Base-by-base conservation (phyloP, 1,140 invertebrate genomes). In the Brachystomella parvula region DNA sequence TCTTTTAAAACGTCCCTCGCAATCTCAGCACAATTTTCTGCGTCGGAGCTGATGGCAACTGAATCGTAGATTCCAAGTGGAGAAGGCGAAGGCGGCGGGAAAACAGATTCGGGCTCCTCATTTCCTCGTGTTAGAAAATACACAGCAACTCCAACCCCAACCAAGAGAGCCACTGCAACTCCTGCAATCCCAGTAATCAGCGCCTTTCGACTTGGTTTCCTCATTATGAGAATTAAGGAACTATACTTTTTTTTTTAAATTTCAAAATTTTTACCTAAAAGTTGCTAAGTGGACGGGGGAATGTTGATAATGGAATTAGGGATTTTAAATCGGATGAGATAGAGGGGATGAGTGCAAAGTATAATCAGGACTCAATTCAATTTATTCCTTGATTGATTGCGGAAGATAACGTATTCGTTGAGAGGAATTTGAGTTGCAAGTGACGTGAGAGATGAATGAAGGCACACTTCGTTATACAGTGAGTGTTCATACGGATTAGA, bases 1-100 rank as follows among this genome's bases (percentile, higher is more conserved):
- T 30, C 6, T 21, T 21, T 31, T n/a, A 44, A 17, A 24, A 44
- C n/a, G 66, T 75, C 77, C 77, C 63, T 77, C 35, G 76, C 78
- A 24, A 78, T 73, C 2, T 63, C 61, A 1, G 78, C 74, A 70
- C 78, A 79, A 19, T 66, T 61, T 1, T 68, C 66, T 15, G 74
- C 74, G 66, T 79, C 78, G 15, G 75, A 68, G 2, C 73, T 69
- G 2, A 79, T 70, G 0, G 74, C 77, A 9, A 75, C 76, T 2
- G 71, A 65, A 0, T 58, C n/a, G 64, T 71, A 77, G 2, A 19
- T 47, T 3, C 70, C 68, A 2, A 76, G 28, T 9, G 47, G 30
- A 6, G 74, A 73, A 12, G 6, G 31, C 3, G 26, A 62, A 12
- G 32, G 32, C 6, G 58, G 15, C 3, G 58, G 3, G 17, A 60